Evolutionary conservation across 2,113 vertebrate genomes (phyloP).

Genomic region (Heteronetta atricapilla): DNA sequence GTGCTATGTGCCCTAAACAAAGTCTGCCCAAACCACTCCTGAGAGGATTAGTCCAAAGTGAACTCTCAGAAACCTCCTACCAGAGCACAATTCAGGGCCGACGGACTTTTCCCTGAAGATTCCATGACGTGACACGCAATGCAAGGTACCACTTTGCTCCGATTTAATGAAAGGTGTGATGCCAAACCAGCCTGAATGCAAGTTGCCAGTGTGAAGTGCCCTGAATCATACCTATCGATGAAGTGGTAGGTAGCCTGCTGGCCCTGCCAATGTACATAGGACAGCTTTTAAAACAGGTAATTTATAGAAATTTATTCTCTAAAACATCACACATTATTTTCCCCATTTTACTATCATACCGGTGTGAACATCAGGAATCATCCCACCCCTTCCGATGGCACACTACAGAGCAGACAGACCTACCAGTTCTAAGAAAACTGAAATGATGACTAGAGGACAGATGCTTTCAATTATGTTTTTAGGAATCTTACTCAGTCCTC

Average conservation of each 20-base stretch:
- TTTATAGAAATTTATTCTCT: background rate
- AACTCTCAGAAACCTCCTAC: background rate
- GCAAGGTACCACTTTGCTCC: background rate
- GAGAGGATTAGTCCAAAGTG: background rate
- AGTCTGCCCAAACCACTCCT: background rate
- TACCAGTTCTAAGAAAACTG: background rate
- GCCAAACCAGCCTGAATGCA: background rate
- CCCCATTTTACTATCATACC: background rate
- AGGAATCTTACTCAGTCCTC: background rate
- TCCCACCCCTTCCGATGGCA: rapidly evolving
- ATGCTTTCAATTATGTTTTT: background rate
- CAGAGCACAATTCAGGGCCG: background rate
- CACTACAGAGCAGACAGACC: background rate
- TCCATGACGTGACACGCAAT: background rate
- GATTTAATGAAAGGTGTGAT: background rate
- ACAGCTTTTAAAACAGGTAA: background rate
- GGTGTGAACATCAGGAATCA: background rate
- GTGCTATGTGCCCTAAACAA: background rate
- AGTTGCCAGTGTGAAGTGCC: background rate
- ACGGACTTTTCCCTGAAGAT: background rate
- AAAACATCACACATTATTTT: background rate
- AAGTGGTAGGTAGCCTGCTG: background rate
- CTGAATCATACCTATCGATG: background rate
- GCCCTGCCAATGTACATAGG: background rate
- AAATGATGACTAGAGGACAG: background rate